A percentile compares a stretch with the other conserved stretches of the same genome.
phyloP scores from a whole-genome alignment of 1,140 invertebrate species.

The Mizuhopecten yessoensis region DNA sequence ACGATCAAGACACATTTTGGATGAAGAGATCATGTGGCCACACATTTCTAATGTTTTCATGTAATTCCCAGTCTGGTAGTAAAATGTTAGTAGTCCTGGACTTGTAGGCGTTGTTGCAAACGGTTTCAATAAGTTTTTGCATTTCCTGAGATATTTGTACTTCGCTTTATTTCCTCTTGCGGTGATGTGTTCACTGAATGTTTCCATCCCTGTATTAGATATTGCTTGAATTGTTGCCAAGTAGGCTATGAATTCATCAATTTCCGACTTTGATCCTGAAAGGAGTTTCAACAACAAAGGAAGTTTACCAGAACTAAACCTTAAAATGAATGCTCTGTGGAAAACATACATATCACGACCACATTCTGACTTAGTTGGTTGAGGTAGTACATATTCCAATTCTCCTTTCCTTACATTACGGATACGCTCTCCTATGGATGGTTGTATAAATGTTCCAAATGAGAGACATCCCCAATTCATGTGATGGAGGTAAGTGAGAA shows the following conservation, averaged over 20 bases:
- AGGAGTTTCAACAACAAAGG: not conserved
- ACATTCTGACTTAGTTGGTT: not conserved
- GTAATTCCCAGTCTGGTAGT: not conserved
- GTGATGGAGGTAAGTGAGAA: too few relatives aligned
- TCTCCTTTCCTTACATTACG: too few relatives aligned
- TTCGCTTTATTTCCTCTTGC: not conserved
- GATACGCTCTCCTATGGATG: too few relatives aligned
- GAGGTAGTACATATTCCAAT: not conserved
- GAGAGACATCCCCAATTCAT: too few relatives aligned
- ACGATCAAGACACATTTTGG: not conserved
- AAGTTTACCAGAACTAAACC: too few relatives aligned
- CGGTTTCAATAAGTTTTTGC: not conserved
- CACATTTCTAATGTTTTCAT: not conserved
- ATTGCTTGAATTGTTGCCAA: not conserved
- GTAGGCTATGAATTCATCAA: not conserved
- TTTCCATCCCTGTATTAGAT: not conserved
- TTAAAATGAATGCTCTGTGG: too few relatives aligned
- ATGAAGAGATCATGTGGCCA: not conserved
- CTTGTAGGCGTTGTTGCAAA: not conserved
- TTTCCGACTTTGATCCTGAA: not conserved
- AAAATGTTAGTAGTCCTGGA: not conserved
- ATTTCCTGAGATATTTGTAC: not conserved
- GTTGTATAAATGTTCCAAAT: too few relatives aligned
- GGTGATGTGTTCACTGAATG: not conserved
- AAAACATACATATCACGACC: not conserved